phyloP scores from a whole-genome alignment of 1,140 invertebrate species.

The silkworm (Bombyx mori) region ASM3026992v2 NC_085124.1:15770501-15771000 shows the following conservation, averaged over 20 bases:
- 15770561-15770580: constrained; percentile 35
- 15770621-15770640: constrained; percentile 1
- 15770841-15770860: neutral
- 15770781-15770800: neutral
- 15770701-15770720: constrained; percentile 78
- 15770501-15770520: constrained; percentile 22
- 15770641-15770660: constrained; percentile 20
- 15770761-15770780: constrained; percentile 62
- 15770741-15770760: constrained; percentile 83
- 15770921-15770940: no score
- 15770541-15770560: constrained; percentile 33
- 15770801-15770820: neutral
- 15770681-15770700: constrained; percentile 70
- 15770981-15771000: no score
- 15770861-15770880: neutral
- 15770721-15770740: constrained; percentile 84
- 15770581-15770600: constrained; percentile 30
- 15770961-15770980: no score
- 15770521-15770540: constrained; percentile 34
- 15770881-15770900: neutral
- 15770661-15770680: constrained; percentile 56
- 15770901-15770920: neutral
- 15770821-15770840: neutral
- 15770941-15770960: no score
- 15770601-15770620: constrained; percentile 25